A percentile compares a stretch with the other conserved stretches of the same genome.
Evolutionary conservation across 2,888 invertebrate species (phyloP).

Genomic region (Entomobrya multifasciata): DNA sequence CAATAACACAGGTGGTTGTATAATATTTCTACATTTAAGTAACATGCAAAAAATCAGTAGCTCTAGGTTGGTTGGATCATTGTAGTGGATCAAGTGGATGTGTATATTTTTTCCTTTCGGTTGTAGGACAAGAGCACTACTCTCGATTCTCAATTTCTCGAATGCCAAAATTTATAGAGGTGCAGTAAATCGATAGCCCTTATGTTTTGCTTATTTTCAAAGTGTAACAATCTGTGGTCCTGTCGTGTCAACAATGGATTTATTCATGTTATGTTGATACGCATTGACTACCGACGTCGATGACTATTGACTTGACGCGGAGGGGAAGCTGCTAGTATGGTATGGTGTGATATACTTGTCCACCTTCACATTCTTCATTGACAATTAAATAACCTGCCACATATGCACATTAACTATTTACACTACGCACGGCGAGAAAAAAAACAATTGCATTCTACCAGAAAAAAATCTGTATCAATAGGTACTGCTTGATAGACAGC

Average conservation of each 20-base stretch:
- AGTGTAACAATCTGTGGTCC: too few species aligned
- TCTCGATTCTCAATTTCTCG: background rate
- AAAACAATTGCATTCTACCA: background rate
- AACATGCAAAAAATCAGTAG: background rate
- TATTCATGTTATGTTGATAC: constrained; percentile 18
- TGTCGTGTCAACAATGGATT: too few species aligned
- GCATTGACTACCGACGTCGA: background rate
- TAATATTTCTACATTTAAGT: too few species aligned
- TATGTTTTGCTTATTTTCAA: background rate
- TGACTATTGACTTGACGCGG: background rate
- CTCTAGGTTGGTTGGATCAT: constrained; percentile 5
- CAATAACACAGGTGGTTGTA: too few species aligned
- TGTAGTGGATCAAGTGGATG: background rate
- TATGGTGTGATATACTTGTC: constrained; percentile 21
- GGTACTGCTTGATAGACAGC: background rate
- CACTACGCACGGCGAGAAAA: background rate
- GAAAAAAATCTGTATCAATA: background rate
- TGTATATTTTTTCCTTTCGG: constrained; percentile 22
- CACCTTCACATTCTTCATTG: constrained; percentile 47
- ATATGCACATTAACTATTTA: background rate
- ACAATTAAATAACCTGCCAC: constrained; percentile 11
- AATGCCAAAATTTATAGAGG: background rate
- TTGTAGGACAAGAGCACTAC: constrained; percentile 28
- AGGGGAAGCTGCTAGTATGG: constrained; percentile 1
- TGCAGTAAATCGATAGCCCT: background rate